These are phyloP conservation scores for Lasioglossum calceatum DNA, from an alignment of 2,888 invertebrate species.

Conservation along the genomic window DNA sequence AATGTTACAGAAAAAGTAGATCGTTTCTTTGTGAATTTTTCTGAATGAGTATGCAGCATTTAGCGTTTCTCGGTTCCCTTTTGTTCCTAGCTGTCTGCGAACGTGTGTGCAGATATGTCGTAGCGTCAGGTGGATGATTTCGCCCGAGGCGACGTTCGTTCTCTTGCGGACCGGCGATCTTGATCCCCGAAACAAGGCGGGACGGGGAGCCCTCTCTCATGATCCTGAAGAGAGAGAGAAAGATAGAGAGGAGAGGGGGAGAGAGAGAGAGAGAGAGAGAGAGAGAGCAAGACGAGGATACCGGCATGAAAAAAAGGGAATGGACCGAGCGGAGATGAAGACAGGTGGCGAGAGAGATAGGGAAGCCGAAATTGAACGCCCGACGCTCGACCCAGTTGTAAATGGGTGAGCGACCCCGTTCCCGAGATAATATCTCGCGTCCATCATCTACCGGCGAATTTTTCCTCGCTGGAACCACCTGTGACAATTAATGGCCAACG, in stretches of 20 bases:
- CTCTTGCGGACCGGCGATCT: slow-evolving; percentile 63
- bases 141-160: slow-evolving; percentile 69
- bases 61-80: neutral
- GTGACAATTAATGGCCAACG: slow-evolving; percentile 59
- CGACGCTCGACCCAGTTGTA: slow-evolving; percentile 80
- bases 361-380: slow-evolving; percentile 64
- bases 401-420: slow-evolving; percentile 82
- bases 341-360: slow-evolving; percentile 48
- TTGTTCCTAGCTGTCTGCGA: neutral
- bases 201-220: slow-evolving; percentile 19
- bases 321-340: slow-evolving; percentile 45
- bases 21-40: neutral
- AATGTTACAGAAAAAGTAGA: neutral
- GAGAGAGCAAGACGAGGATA: neutral
- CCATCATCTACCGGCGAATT: slow-evolving; percentile 78
- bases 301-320: slow-evolving; percentile 27
- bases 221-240: neutral
- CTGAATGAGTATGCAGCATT: neutral
- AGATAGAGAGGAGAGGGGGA: neutral
- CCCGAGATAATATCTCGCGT: slow-evolving; percentile 73
- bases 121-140: slow-evolving; percentile 68
- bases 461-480: slow-evolving; percentile 72
- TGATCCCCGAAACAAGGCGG: slow-evolving; percentile 62
- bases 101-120: neutral
- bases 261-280: too few species aligned